Base-by-base conservation (phyloP, 2,888 invertebrate species). In the Brachyopa scutellaris region DNA sequence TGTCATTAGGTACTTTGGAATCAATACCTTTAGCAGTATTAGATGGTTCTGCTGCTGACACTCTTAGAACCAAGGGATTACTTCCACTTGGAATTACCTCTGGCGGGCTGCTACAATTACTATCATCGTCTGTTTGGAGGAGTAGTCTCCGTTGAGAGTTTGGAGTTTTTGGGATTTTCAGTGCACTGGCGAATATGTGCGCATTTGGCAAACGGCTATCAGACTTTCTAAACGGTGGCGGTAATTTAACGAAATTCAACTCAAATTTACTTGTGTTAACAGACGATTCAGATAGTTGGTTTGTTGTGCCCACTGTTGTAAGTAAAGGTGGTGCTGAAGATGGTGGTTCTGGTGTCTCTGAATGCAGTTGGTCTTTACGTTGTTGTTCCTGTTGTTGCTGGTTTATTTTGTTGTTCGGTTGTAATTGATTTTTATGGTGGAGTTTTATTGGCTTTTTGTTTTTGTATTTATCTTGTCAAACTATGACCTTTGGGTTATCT, bases 401-500 rank as follows among this genome's bases (percentile, higher is more conserved):
- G 9, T 21, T 57, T 55, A 15, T 38, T 47, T 62, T 70, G 8
- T 29, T 55, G 19, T 31, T 69, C 19, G 29, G 31, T 73, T 70
- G 47, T 49, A 51, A 47, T 69, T 74, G 53, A 70, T 84, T 62
- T 45, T 61, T 67, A 19, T 61, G 51, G 38, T 57, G 67, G 2
- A 31, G 57, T 67, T 64, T 77, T 11, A 33, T 40, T 73, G 72
- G 45, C 42, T 72, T 84, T 66, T 76, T 70, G 8, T 29, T 72
- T 82, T 67, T 61, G 57, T 45, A 45, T 72, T 86, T 87, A 86
- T 87, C 87, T 86, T 89, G 90, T 90, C 90, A 90, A 87, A 90
- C 89, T 72, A 83, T 61, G 73, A 83, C 67, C 31, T 86, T 85
- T 49, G 67, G 47, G 84, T 87, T 84, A 62, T 89, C 88, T 42